These are phyloP conservation scores for Papilio elwesi DNA, from an alignment of 2,888 invertebrate species.

Conservation along the genomic window DNA sequence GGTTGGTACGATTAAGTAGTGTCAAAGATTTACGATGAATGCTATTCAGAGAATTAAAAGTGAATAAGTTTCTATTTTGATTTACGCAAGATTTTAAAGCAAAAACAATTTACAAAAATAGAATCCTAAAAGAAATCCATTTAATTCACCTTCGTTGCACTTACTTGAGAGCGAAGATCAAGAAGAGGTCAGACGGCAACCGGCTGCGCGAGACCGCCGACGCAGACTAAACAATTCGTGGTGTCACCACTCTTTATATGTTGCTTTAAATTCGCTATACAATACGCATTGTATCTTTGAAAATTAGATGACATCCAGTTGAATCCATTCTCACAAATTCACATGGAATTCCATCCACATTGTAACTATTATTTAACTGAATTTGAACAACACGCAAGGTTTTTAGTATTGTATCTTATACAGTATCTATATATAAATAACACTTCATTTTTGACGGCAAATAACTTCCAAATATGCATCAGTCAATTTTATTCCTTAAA, in stretches of 20 bases:
- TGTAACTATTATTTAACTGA: conserved; percentile 17
- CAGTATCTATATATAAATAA: too few species aligned
- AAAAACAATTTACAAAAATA: background rate
- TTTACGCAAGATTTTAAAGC: background rate
- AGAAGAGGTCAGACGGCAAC: conserved; percentile 63
- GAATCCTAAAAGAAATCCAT: background rate
- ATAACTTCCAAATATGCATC: too few species aligned
- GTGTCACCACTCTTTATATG: conserved; percentile 70
- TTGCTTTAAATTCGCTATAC: conserved; percentile 58
- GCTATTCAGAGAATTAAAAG: background rate
- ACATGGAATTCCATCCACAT: conserved; percentile 9
- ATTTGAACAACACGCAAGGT: background rate
- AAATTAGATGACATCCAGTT: conserved; percentile 31
- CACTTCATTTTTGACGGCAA: too few species aligned
- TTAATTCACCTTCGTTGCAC: conserved; percentile 46
- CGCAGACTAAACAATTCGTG: conserved; percentile 77
- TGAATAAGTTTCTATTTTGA: background rate
- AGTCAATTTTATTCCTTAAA: too few species aligned
- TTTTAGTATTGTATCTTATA: background rate
- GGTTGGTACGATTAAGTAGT: too few species aligned
- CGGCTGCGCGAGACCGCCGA: conserved; percentile 66
- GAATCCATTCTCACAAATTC: conserved; percentile 28
- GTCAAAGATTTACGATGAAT: background rate
- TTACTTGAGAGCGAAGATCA: conserved; percentile 57
- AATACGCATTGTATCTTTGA: conserved; percentile 39